These are phyloP conservation scores for Puntigrus tetrazona DNA, from an alignment of 2,113 vertebrate species.

Conservation along the genomic window DNA sequence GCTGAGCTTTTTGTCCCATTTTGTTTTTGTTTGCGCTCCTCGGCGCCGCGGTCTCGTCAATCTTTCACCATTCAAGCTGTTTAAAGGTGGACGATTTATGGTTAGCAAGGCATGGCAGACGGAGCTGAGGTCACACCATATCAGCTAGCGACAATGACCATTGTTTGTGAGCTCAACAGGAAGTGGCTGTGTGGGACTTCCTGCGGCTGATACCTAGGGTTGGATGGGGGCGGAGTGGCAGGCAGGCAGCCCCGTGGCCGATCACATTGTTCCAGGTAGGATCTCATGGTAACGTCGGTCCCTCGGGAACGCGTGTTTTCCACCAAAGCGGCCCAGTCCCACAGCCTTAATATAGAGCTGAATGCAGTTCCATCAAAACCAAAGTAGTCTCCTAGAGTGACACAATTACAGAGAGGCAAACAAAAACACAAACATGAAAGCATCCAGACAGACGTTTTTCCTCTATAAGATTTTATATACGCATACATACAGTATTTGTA, in stretches of 20 bases:
- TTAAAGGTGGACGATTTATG: slow-evolving; percentile 77
- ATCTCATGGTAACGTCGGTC: slow-evolving; percentile 47
- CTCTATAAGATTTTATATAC: background rate
- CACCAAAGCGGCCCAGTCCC: slow-evolving; percentile 52
- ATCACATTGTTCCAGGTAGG: slow-evolving; percentile 73
- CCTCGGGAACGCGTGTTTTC: slow-evolving; percentile 61
- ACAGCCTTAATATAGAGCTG: slow-evolving; percentile 61
- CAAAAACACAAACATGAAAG: slow-evolving; percentile 36
- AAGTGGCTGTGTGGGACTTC: slow-evolving; percentile 79
- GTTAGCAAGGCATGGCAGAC: slow-evolving; percentile 63
- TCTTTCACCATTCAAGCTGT: slow-evolving; percentile 69
- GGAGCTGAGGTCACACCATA: slow-evolving; percentile 81
- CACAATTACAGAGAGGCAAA: slow-evolving; percentile 22
- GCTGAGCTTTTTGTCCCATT: slow-evolving; percentile 32
- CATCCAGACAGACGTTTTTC: background rate
- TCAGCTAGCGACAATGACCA: slow-evolving; percentile 76
- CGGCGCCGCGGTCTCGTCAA: slow-evolving; percentile 69
- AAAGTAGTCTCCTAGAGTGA: slow-evolving; percentile 15
- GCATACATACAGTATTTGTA: background rate
- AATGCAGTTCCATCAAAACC: slow-evolving; percentile 51
- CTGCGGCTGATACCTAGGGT: slow-evolving; percentile 71
- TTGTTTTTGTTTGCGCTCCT: slow-evolving; percentile 48
- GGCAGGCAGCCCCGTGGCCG: slow-evolving; percentile 21
- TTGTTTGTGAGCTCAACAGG: slow-evolving; percentile 78
- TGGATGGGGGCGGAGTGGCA: slow-evolving; percentile 27